Base-by-base conservation (phyloP, 2,888 invertebrate species). In the Mactromeris polynyma region DNA sequence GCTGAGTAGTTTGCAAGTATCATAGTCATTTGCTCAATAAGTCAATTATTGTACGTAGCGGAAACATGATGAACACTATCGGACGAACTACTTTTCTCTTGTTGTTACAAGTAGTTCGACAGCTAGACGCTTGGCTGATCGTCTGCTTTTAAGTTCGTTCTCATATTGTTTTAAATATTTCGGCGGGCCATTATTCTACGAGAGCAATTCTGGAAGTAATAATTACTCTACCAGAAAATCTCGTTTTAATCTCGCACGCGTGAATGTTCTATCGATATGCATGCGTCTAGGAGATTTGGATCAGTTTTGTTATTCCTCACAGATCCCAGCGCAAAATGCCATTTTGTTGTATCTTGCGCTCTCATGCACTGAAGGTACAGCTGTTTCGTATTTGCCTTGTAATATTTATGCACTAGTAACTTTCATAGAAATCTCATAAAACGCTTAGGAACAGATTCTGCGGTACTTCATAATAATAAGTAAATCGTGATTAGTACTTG, bases 401-500 rank as follows among this genome's bases (percentile, higher is more conserved):
- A 11, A 51, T 81, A 81, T 81, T 42, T 33, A 46, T 81, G 81
- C 81, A 81, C 81, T 46, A 54, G 81, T 54, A 81, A 46, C 21
- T 36, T 46, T 46, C 81, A 42, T 42, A 46, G 81, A 81, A 54
- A 11, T 54, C 51, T 84, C 77, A 84, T 84, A 84, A 83, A 73
- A 38, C 83, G 54, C 78, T 84, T 84, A 78, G 54, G 77, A 84
- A 84, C 84, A 51, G 77, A 84, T 84, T 78, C 46, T 54, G n/a
- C 21, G 84, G 84, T 78, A 78, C 84, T 84, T 84, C n/a, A 78
- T 51, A 78, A 21, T 78, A 84, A 78, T 84, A 77, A 84, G 54
- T 58, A 83, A 46, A n/a, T 77, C 31, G 21, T 26, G 36, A 77
- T 84, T 51, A 73, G 54, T 46, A 54, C 84, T 78, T 54, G n/a